Evolutionary conservation across 2,888 invertebrate species (phyloP).

Genomic region (Xanthorhoe spadicearia): DNA sequence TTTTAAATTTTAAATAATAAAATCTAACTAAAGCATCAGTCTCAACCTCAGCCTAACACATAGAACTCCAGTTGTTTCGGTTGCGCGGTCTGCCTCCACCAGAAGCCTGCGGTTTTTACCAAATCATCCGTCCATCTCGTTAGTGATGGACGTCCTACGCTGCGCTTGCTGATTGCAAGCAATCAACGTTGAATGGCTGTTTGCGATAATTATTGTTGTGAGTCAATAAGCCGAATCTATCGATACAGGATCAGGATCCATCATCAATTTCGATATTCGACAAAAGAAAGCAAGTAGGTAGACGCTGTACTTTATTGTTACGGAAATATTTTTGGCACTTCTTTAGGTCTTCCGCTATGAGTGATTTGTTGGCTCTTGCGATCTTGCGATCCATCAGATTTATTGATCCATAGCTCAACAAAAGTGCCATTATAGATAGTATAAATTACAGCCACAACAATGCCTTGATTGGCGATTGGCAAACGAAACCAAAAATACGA

Average conservation of each 20-base stretch:
- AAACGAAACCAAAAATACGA: background rate
- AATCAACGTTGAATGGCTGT: background rate
- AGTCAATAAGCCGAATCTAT: background rate
- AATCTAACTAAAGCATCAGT: too few relatives aligned
- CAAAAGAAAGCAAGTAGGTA: slow-evolving; percentile 32
- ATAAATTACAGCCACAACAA: slow-evolving; percentile 1
- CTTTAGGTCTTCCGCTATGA: slow-evolving; percentile 10
- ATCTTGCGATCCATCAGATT: slow-evolving; percentile 20
- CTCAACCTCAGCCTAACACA: too few relatives aligned
- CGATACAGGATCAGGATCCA: background rate
- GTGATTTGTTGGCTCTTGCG: slow-evolving; percentile 26
- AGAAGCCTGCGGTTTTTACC: too few relatives aligned
- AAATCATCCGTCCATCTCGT: too few relatives aligned
- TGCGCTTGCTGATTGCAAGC: too few relatives aligned
- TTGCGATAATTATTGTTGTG: too few relatives aligned
- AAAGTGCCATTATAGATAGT: slow-evolving; percentile 3
- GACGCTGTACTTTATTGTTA: slow-evolving; percentile 9
- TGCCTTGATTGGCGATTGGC: background rate
- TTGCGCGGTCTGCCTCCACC: too few relatives aligned
- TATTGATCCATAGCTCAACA: slow-evolving; percentile 10
- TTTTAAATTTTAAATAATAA: too few relatives aligned
- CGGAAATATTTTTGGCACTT: slow-evolving; percentile 32
- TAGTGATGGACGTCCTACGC: too few relatives aligned
- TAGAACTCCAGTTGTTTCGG: too few relatives aligned
- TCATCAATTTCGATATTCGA: background rate